A percentile compares a stretch with the other conserved stretches of the same genome.
phyloP scores from a whole-genome alignment of 2,797 vertebrate genomes.

The Jordanella pulchra region DNA sequence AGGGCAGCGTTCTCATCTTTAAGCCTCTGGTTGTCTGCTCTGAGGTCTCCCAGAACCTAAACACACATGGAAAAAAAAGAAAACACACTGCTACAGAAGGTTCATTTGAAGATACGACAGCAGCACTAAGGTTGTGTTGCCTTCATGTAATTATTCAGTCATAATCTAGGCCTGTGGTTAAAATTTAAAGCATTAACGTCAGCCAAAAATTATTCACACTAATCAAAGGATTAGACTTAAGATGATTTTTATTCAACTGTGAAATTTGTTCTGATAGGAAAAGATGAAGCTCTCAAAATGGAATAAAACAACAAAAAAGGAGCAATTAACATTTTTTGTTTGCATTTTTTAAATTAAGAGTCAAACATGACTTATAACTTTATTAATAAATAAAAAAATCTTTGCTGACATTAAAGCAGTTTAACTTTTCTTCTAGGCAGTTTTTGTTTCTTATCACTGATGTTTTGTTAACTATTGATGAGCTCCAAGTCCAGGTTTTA shows the following conservation, averaged over 20 bases:
- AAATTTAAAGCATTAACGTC: no score
- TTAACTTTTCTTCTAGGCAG: neutral
- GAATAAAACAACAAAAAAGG: no score
- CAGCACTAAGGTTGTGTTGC: neutral
- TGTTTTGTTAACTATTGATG: neutral
- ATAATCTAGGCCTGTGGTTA: neutral
- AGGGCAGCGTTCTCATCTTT: slow-evolving; percentile 92
- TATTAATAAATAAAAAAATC: no score
- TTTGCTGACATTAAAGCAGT: neutral
- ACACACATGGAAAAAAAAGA: neutral
- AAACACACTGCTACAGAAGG: neutral
- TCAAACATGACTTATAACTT: no score
- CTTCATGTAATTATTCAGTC: neutral
- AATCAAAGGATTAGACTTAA: neutral
- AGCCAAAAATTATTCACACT: neutral
- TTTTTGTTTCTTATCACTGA: no score
- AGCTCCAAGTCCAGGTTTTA: neutral
- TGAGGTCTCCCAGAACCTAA: slow-evolving; percentile 84
- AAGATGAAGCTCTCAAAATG: no score
- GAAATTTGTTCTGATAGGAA: neutral
- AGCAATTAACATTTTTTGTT: no score
- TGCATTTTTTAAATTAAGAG: no score
- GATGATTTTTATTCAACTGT: neutral
- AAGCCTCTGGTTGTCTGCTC: slow-evolving; percentile 89
- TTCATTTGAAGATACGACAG: neutral